These are phyloP conservation scores for Shinisaurus crocodilurus DNA, from an alignment of 2,113 vertebrate genomes.

Conservation along the genomic window DNA sequence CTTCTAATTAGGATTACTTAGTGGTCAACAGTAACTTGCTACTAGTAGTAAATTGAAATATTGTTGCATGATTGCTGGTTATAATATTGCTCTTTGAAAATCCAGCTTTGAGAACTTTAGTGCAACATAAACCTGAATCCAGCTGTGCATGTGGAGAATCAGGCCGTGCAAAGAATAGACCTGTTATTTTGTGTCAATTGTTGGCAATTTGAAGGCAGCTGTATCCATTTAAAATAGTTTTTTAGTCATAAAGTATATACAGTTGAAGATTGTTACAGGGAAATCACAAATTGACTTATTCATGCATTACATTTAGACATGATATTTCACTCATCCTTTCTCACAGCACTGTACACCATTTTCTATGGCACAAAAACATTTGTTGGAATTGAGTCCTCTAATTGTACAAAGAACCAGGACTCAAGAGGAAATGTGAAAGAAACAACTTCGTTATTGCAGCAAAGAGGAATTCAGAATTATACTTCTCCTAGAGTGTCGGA, in stretches of 20 bases:
- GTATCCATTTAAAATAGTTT: too few relatives aligned
- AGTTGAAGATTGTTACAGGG: too few relatives aligned
- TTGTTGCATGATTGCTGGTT: not conserved
- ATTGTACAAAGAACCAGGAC: not conserved
- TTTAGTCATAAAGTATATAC: too few relatives aligned
- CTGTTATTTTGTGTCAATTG: too few relatives aligned
- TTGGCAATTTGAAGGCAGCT: too few relatives aligned
- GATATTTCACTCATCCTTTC: not conserved
- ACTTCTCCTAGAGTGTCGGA: too few relatives aligned
- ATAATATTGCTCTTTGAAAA: not conserved
- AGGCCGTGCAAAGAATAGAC: too few relatives aligned
- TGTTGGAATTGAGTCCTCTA: not conserved
- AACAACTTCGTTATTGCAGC: not conserved
- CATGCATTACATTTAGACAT: too few relatives aligned
- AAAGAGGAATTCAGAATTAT: not conserved
- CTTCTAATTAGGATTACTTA: not conserved
- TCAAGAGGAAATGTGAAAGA: not conserved
- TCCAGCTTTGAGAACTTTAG: not conserved
- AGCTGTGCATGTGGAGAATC: too few relatives aligned
- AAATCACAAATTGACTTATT: too few relatives aligned
- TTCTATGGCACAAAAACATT: not conserved
- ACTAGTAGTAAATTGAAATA: not conserved
- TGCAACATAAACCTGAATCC: too few relatives aligned
- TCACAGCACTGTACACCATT: not conserved
- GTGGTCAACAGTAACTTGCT: not conserved